Base-by-base conservation (phyloP, 37 sponge, comb jelly and placozoan genomes). In the Spongilla lacustris region DNA sequence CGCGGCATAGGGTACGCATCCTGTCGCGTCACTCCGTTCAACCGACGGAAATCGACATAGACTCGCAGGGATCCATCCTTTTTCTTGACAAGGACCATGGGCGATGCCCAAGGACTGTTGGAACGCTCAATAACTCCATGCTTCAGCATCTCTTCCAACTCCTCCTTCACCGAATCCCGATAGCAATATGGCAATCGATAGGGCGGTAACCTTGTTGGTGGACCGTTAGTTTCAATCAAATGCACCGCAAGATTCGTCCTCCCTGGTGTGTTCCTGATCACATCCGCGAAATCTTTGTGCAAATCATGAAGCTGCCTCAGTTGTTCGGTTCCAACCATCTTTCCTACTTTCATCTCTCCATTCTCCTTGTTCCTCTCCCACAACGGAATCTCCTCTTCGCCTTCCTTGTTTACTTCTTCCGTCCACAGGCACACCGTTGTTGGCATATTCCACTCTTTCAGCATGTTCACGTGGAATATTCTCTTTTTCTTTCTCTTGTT, bases 1-100 rank as follows among this genome's bases (percentile, higher is more conserved):
- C 81, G 34, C 4, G 85, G 85, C 81, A 89, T 84, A 31, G 85
- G 81, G 41, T 89, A 84, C 2, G 85, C 85, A 81, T 84, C 85
- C 23, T 21, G 6, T 29, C 24, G 14, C 12, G 85, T 22, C 30
- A 84, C 75, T 0, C 34, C 75, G 68, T 89, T 84, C 1, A 89
- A 38, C 24, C 35, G 1, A 0, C 89, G n/a, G 29, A 76, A 88
- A 32, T 88, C 89, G 0, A 88, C 79, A 14, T 83, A 89, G 14
- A 81, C 11, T 24, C 89, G 23, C 32, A 88, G 35, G 12, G 78
- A 23, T 1, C 83, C 83, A 76, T 88, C 89, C 68, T 81, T 82
- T 76, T 91, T 91, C 14, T 78, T 22, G 8, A 87, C 84, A 30
- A 86, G 68, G 14, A 86, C 87, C 32, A 91, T 78, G 3, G 92